Base-by-base conservation (phyloP, 2,113 vertebrate genomes). In the Coracopsis vasa region DNA sequence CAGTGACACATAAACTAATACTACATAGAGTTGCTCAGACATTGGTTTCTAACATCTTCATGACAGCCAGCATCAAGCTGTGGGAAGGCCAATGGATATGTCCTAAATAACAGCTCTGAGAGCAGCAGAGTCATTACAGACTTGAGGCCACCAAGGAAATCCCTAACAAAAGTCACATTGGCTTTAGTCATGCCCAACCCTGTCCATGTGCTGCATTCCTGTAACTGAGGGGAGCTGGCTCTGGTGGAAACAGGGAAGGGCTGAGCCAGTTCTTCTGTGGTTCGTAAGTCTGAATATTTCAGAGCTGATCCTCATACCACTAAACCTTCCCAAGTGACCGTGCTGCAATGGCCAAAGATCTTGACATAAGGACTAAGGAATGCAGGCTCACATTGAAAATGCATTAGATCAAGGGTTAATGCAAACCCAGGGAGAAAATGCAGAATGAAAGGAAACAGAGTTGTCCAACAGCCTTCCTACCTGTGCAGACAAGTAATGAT, bases 21-120 rank as follows among this genome's bases (percentile, higher is more conserved):
- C 29, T 5, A 16, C 3, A 2, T 0, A 16, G 27, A n/a, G 11
- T 6, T 71, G 23, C 21, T 35, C 47, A 53, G 20, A 54, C 7
- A 7, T 7, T 5, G 3, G 5, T 83, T 50, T 80, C 31, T 48
- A 70, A 64, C 50, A 7, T 39, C 37, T 75, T 64, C 44, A 16
- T 28, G 18, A 20, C 45, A 88, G 77, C 54, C 83, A 65, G 4
- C 6, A 17, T 15, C 11, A 45, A 78, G 60, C 25, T 50, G n/a
- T 48, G 65, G n/a, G 19, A n/a, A 77, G 13, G 33, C 11, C 23
- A 24, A 17, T 1, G 2, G 65, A 20, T 1, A 0, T 31, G 10
- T 41, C n/a, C 65, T 42, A 16, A 62, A 39, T 19, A 29, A n/a
- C 4, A 3, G 25, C 31, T 78, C 50, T 15, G n/a, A 5, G 2